Evolutionary conservation across 2,113 vertebrate species (phyloP).

Genomic region (Neolamprologus brichardi): DNA sequence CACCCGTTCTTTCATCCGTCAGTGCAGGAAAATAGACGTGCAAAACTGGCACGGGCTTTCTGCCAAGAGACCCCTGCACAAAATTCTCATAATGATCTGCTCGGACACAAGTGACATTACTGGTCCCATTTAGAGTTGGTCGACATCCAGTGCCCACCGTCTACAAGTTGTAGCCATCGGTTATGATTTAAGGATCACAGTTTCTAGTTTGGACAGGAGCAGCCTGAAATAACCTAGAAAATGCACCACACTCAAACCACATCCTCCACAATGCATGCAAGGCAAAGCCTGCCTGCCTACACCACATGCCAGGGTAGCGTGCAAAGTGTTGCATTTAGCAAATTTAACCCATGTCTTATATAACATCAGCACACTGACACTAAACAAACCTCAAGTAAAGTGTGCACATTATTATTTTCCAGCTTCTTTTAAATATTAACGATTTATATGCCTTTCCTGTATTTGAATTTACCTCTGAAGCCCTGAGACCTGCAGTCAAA

Average conservation of each 20-base stretch:
- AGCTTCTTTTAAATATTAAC: background rate
- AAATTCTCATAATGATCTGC: slow-evolving; percentile 45
- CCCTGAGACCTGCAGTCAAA: slow-evolving; percentile 18
- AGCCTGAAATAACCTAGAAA: background rate
- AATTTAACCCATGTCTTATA: background rate
- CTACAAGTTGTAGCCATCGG: slow-evolving; percentile 3
- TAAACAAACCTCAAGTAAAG: background rate
- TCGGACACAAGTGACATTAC: slow-evolving; percentile 47
- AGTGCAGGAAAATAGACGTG: slow-evolving; percentile 1
- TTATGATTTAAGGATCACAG: background rate
- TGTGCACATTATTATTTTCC: background rate
- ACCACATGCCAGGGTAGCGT: background rate
- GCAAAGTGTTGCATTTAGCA: background rate
- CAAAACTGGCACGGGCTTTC: slow-evolving; percentile 39
- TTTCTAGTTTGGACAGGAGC: background rate
- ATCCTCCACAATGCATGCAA: background rate
- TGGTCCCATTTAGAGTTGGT: slow-evolving; percentile 40
- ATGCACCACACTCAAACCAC: background rate
- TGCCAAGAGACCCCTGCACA: slow-evolving; percentile 23
- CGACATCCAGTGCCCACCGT: background rate
- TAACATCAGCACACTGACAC: background rate
- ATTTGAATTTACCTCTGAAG: background rate
- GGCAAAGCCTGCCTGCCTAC: background rate
- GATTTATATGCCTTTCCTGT: background rate
- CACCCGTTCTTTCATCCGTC: slow-evolving; percentile 8